Evolutionary conservation across 2,113 vertebrate genomes (phyloP).

Genomic region (Cyanoderma ruficeps): DNA sequence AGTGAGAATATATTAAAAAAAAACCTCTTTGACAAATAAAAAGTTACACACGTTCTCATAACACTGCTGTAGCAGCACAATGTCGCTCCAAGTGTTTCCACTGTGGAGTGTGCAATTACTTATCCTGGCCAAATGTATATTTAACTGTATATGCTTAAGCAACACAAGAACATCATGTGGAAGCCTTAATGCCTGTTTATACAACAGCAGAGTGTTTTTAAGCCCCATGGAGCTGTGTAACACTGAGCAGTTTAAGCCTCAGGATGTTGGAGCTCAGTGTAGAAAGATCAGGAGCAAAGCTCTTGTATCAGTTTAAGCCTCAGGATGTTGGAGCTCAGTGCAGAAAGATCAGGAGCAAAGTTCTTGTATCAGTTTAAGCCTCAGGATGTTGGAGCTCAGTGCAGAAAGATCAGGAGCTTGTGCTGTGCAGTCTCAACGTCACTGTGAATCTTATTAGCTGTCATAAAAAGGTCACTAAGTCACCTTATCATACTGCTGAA

Average conservation of each 20-base stretch:
- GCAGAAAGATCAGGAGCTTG: neutral
- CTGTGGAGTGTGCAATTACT: neutral
- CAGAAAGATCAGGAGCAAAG: too few relatives aligned
- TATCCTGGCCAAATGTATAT: neutral
- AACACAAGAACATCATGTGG: neutral
- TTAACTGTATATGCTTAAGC: neutral
- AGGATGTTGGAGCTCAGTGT: neutral
- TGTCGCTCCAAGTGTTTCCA: neutral
- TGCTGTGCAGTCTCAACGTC: neutral
- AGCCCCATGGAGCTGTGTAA: neutral
- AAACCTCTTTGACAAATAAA: neutral
- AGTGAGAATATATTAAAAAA: neutral
- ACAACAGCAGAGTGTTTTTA: neutral
- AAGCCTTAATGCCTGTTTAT: slow-evolving; percentile 9
- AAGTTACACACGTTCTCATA: neutral
- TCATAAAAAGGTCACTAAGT: slow-evolving; percentile 25
- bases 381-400: neutral
- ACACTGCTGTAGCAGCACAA: neutral
- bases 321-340: neutral
- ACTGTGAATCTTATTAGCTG: neutral
- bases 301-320: neutral
- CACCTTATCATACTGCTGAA: neutral
- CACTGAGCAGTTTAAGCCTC: neutral
- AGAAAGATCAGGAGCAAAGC: neutral
- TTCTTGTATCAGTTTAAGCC: neutral